Evolutionary conservation across 2,113 vertebrate species (phyloP).

Genomic region (Entelurus aequoreus): DNA sequence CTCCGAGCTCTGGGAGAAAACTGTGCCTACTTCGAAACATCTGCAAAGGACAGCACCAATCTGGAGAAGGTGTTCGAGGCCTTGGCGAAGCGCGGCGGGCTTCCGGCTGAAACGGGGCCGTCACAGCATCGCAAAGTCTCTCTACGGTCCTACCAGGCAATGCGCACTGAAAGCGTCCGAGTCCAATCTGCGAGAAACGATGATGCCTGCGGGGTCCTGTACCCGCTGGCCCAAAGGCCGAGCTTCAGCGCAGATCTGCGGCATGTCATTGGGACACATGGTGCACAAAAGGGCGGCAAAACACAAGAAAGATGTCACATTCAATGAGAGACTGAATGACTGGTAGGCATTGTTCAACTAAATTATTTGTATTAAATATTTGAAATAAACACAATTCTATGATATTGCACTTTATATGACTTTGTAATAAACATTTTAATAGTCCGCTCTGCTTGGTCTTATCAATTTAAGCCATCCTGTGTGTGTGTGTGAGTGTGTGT

Average conservation of each 20-base stretch:
- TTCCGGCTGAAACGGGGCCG: conserved; percentile 71
- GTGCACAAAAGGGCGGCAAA: conserved; percentile 38
- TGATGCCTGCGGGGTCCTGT: conserved; percentile 60
- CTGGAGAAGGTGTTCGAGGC: conserved; percentile 70
- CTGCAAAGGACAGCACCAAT: conserved; percentile 69
- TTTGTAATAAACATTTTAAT: too few relatives aligned
- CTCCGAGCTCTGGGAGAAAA: conserved; percentile 47
- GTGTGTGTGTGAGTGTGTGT: conserved; percentile 1
- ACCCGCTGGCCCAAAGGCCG: conserved; percentile 67
- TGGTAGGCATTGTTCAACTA: too few relatives aligned
- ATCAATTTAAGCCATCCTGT: too few relatives aligned
- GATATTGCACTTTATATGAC: background rate
- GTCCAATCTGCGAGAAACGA: conserved; percentile 24
- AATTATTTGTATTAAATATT: too few relatives aligned
- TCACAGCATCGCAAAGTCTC: conserved; percentile 72
- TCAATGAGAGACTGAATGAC: conserved; percentile 47
- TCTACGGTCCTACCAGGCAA: conserved; percentile 68
- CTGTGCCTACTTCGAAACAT: conserved; percentile 72
- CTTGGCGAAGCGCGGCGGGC: conserved; percentile 64
- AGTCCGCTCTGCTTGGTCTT: too few relatives aligned
- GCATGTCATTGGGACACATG: conserved; percentile 57
- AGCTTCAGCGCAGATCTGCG: conserved; percentile 72
- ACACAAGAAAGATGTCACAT: conserved; percentile 59
- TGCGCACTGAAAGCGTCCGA: conserved; percentile 29
- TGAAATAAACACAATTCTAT: too few relatives aligned